Conservation (phyloP, 2,113 vertebrate species). For the Tetrao urogallus region DNA sequence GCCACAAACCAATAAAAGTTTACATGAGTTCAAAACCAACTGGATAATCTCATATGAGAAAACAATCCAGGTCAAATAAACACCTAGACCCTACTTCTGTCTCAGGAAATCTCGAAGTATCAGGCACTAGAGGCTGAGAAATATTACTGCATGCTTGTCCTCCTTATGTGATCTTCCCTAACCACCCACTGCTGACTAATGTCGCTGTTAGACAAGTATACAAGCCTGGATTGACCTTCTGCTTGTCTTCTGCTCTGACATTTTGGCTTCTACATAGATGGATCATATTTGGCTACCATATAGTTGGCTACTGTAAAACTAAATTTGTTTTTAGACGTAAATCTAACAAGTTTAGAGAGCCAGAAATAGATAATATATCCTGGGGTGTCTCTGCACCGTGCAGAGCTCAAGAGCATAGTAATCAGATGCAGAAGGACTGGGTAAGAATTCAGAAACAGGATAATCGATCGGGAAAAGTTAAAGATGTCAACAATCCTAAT, state of each 20-base stretch:
- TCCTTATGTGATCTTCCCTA: background rate
- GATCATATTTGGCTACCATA: background rate
- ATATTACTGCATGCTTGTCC: background rate
- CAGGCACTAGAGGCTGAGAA: background rate
- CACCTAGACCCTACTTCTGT: background rate
- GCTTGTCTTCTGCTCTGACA: background rate
- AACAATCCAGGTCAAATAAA: background rate
- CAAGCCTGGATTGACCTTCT: background rate
- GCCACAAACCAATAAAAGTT: background rate
- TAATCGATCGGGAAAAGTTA: background rate
- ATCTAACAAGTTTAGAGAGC: background rate
- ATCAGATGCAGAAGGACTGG: background rate
- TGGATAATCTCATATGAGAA: background rate
- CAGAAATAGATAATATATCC: background rate
- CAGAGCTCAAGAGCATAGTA: background rate
- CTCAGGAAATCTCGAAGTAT: fast-evolving
- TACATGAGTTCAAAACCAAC: background rate
- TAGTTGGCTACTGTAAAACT: background rate
- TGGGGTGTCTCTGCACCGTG: background rate
- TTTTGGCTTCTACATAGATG: background rate
- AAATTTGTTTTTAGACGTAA: background rate
- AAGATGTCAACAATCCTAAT: background rate
- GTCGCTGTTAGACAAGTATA: background rate
- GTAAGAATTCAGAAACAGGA: background rate
- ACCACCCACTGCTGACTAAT: background rate